Evolutionary conservation across 2,888 invertebrate genomes (phyloP).

Genomic region (Ectemnius cavifrons): DNA sequence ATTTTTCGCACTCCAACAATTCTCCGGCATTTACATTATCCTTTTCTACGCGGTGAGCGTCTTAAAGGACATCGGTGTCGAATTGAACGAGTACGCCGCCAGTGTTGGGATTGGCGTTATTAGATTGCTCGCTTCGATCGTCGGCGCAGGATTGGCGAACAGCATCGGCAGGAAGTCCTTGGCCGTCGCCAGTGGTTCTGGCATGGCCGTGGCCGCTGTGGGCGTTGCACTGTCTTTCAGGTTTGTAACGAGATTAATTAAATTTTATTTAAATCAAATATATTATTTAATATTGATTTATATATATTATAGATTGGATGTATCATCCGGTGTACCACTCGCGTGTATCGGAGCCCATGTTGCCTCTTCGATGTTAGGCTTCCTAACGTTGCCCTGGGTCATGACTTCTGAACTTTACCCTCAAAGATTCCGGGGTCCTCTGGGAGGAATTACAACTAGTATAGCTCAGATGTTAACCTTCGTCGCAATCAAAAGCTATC

Average conservation of each 20-base stretch:
- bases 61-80: conserved; percentile 84
- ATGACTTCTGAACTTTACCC: conserved; percentile 87
- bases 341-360: conserved; percentile 85
- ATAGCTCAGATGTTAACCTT: conserved; percentile 86
- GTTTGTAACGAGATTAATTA: conserved; percentile 32
- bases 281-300: too few species aligned
- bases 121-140: conserved; percentile 83
- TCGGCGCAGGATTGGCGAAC: conserved; percentile 84
- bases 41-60: conserved; percentile 86
- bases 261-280: too few species aligned
- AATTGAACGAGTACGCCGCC: conserved; percentile 83
- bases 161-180: conserved; percentile 82
- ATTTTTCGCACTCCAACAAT: conserved; percentile 85
- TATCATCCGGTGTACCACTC: conserved; percentile 78
- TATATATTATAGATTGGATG: conserved; percentile 45
- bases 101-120: conserved; percentile 86
- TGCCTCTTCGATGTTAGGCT: conserved; percentile 86
- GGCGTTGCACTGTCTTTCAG: conserved; percentile 76
- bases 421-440: conserved; percentile 83
- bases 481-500: conserved; percentile 85
- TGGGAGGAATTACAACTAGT: conserved; percentile 85
- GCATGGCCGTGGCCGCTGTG: conserved; percentile 83
- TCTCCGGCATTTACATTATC: conserved; percentile 86
- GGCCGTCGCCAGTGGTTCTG: conserved; percentile 82
- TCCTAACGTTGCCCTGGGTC: conserved; percentile 86